Evolutionary conservation across 2,797 vertebrate genomes (phyloP), one percentile per base, ranked within the genome.

Genomic region (Enteromius unitaeniatus): DNA sequence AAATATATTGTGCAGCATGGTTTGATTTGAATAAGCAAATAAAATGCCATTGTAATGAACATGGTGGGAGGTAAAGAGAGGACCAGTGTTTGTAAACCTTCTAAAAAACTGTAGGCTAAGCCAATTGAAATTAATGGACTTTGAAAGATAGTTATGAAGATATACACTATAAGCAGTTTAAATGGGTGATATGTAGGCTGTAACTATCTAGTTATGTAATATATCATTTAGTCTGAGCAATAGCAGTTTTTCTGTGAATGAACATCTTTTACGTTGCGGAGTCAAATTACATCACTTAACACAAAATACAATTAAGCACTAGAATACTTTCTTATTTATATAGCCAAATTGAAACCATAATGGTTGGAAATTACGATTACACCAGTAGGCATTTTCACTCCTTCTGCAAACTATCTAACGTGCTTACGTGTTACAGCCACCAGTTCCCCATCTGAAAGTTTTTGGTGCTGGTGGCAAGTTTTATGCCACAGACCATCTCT

Each of bases 11-110:
- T 19, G 4, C 26, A 21, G 55, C 55, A 11, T 47, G 28, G 76
- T 62, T 65, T 49, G 4, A 21, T 64, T 65, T 78, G 42, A 11
- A 49, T 58, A 60, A 58, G 51, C 37, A n/a, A 76, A 23, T 76
- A 3, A n/a, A 76, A 40, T 40, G 47, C 6, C 51, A 55, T 58
- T 76, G 21, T 55, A 40, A 37, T 65, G 58, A 11, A 45, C 40
- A 28, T 21, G 40, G 58, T 64, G 15, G 37, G 58, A 64, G 55
- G 15, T 28, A 47, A 62, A 47, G 55, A 77, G 53, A 26, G 75
- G 0, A 28, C 21, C 53, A 14, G 10, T 62, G 55, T 64, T 47
- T 78, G 40, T 45, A 62, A 78, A n/a, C 17, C 17, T 2, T 28
- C 58, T 49, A n/a, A 31, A 47, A 21, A 78, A 49, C 10, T 65